A percentile compares a stretch with the other conserved stretches of the same genome.
These are phyloP conservation scores for Eupithecia inturbata DNA, from an alignment of 2,888 invertebrate genomes.

Conservation along the genomic window DNA sequence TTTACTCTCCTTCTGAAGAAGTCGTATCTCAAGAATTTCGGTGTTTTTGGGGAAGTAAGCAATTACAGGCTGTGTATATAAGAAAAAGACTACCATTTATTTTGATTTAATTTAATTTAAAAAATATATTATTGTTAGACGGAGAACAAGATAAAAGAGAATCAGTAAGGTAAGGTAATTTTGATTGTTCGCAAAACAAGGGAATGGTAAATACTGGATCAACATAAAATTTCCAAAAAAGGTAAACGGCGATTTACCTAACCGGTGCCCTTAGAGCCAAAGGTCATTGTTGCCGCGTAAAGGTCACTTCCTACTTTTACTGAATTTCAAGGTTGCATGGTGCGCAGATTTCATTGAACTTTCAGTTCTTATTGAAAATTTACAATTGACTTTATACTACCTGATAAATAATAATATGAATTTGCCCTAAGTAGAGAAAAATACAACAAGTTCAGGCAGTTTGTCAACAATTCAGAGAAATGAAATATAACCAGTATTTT, in stretches of 20 bases:
- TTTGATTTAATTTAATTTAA: not conserved
- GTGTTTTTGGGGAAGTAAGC: not conserved
- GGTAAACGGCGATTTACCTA: slow-evolving; percentile 15
- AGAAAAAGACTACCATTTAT: not conserved
- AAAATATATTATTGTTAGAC: not conserved
- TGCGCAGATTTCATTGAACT: slow-evolving; percentile 27
- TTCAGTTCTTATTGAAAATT: slow-evolving; percentile 20
- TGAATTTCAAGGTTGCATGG: slow-evolving; percentile 33
- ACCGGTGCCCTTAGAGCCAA: slow-evolving; percentile 29
- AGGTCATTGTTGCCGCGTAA: slow-evolving; percentile 32
- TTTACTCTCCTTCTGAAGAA: not conserved
- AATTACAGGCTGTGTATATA: not conserved
- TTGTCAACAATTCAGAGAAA: not conserved
- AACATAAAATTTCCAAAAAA: slow-evolving; percentile 12
- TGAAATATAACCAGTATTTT: not conserved
- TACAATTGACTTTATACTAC: not conserved
- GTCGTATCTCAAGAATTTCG: not conserved
- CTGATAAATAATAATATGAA: too few species aligned
- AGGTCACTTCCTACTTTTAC: slow-evolving; percentile 48
- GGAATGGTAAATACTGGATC: not conserved
- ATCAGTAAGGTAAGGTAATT: not conserved
- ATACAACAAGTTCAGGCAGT: not conserved
- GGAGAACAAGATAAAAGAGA: not conserved
- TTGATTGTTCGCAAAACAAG: not conserved
- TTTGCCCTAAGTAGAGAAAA: not conserved